Conservation (phyloP, 2,797 vertebrate genomes). For the Onychomys arenicola region DNA sequence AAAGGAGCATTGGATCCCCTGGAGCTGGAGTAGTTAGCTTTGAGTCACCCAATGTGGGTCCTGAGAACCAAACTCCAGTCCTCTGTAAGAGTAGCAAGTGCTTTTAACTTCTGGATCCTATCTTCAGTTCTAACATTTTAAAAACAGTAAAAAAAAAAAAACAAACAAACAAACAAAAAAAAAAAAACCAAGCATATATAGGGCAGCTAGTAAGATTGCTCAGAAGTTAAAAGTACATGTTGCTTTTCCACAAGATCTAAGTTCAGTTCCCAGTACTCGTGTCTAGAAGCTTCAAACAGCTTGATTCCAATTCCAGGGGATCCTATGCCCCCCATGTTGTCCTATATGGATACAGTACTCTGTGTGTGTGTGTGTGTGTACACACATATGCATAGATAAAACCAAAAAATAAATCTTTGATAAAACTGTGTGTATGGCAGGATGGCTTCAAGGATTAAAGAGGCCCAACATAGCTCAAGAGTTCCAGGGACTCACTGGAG, state of each 20-base stretch:
- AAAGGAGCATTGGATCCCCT: neutral
- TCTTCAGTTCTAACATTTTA: neutral
- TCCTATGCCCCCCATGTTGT: neutral
- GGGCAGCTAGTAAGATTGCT: neutral
- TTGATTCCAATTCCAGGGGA: neutral
- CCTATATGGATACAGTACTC: neutral
- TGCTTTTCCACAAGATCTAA: neutral
- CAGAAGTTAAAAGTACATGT: neutral
- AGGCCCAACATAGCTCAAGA: neutral
- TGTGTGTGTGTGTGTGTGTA: no score
- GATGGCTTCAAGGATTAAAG: neutral
- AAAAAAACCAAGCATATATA: neutral
- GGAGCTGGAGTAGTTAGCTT: neutral
- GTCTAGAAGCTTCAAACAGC: neutral
- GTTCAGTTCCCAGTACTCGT: neutral
- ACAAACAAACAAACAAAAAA: no score
- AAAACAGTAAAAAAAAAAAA: neutral
- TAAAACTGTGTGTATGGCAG: neutral
- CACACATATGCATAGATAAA: neutral
- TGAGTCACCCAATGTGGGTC: neutral
- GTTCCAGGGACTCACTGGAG: neutral
- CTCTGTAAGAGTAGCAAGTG: neutral
- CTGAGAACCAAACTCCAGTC: neutral
- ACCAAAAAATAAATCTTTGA: neutral
- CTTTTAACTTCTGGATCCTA: neutral